phyloP scores from a whole-genome alignment of 1,140 invertebrate species.

The Triops cancriformis region DNA sequence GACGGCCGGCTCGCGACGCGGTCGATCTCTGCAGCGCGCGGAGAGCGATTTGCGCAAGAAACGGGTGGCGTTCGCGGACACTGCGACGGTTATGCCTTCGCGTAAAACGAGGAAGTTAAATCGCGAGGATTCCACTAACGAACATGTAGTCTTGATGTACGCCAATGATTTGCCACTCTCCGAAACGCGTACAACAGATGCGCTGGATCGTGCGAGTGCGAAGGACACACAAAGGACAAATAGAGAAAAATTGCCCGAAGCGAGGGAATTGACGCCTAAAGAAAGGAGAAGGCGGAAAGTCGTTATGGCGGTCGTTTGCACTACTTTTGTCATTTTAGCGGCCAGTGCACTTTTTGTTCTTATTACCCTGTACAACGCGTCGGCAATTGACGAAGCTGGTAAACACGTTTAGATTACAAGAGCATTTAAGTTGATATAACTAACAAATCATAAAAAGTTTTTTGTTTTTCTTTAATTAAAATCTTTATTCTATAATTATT shows the following conservation, averaged over 20 bases:
- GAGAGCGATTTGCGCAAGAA: constrained; percentile 23
- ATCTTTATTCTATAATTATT: no score
- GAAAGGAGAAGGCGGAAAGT: constrained; percentile 23
- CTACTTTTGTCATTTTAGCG: constrained; percentile 23
- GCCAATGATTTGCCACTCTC: background rate
- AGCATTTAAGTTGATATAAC: no score
- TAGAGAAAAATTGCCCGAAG: constrained; percentile 11
- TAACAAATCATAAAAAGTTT: no score
- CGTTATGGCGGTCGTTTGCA: constrained; percentile 27
- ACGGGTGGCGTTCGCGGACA: constrained; percentile 16
- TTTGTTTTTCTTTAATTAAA: no score
- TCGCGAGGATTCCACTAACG: background rate
- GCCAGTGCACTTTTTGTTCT: constrained; percentile 26
- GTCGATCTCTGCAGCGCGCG: background rate
- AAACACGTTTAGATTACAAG: no score
- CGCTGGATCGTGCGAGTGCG: background rate
- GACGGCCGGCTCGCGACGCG: background rate
- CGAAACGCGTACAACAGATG: background rate
- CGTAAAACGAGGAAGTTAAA: background rate
- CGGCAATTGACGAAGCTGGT: constrained; percentile 28
- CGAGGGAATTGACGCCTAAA: constrained; percentile 21
- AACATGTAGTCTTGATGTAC: constrained; percentile 19
- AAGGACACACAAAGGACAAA: constrained; percentile 6
- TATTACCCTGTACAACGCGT: constrained; percentile 24
- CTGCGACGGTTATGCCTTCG: constrained; percentile 15